Conservation (phyloP, 2,888 invertebrate species). For the Drosophila sordidapex region DNA sequence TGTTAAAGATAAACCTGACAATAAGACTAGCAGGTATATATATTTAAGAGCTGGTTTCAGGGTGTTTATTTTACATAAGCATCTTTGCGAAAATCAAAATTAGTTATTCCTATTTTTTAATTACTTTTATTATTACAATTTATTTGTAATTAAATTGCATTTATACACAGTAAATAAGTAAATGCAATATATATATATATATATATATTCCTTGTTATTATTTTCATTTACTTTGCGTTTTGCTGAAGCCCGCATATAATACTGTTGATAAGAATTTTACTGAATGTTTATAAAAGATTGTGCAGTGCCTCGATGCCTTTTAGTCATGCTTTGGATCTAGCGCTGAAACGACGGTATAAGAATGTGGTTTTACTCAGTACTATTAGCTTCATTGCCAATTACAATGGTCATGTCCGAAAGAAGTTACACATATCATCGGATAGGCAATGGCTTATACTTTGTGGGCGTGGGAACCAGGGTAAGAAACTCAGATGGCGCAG, state of each 20-base stretch:
- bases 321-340: fast-evolving
- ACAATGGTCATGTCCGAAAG: fast-evolving
- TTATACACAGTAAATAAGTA: not conserved
- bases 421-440: not conserved
- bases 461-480: not conserved
- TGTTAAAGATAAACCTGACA: too few species aligned
- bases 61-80: too few species aligned
- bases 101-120: not conserved
- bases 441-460: not conserved
- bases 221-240: too few species aligned
- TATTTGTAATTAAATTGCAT: not conserved
- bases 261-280: too few species aligned
- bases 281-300: too few species aligned
- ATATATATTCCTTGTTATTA: too few species aligned
- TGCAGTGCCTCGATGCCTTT: fast-evolving
- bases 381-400: fast-evolving
- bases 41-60: too few species aligned
- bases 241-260: too few species aligned
- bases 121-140: not conserved
- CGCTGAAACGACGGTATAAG: fast-evolving
- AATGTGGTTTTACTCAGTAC: fast-evolving
- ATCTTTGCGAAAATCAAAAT: too few species aligned
- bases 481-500: not conserved
- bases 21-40: too few species aligned
- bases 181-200: too few species aligned